Evolutionary conservation across 2,797 vertebrate species (phyloP).

Genomic region (Sebastes trivittatus): DNA sequence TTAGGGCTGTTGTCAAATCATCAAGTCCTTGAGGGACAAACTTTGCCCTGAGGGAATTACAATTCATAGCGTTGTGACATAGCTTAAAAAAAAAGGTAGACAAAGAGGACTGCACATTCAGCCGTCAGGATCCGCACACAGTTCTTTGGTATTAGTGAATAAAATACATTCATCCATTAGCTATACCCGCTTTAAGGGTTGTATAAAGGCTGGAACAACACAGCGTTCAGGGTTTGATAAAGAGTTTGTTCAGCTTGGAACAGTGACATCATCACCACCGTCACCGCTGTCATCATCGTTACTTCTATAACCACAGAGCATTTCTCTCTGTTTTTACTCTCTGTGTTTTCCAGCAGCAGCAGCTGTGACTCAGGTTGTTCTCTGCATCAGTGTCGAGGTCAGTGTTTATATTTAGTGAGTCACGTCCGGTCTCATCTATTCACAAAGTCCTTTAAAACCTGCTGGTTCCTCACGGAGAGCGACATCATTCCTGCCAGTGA

Average conservation of each 20-base stretch:
- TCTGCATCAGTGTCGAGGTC: conserved; percentile 8
- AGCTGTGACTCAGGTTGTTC: conserved; percentile 30
- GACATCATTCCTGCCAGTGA: neutral
- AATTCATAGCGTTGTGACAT: too few species aligned
- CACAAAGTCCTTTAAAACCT: neutral
- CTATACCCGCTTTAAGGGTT: neutral
- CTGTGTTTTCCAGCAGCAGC: neutral
- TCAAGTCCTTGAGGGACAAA: too few species aligned
- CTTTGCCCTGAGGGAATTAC: too few species aligned
- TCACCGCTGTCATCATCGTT: neutral
- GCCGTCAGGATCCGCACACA: too few species aligned
- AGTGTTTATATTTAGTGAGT: conserved; percentile 23
- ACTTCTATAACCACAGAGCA: neutral
- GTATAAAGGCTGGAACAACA: neutral
- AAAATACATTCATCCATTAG: neutral
- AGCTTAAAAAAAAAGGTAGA: too few species aligned
- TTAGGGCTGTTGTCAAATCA: too few species aligned
- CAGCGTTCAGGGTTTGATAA: neutral
- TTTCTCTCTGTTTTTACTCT: neutral
- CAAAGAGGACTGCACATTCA: too few species aligned
- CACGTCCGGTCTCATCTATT: conserved; percentile 4
- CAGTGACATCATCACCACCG: neutral
- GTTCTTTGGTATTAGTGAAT: neutral
- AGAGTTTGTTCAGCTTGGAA: neutral
- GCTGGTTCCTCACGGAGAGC: neutral